phyloP scores from a whole-genome alignment of 2,888 invertebrate genomes.

The Alcis repandata region DNA sequence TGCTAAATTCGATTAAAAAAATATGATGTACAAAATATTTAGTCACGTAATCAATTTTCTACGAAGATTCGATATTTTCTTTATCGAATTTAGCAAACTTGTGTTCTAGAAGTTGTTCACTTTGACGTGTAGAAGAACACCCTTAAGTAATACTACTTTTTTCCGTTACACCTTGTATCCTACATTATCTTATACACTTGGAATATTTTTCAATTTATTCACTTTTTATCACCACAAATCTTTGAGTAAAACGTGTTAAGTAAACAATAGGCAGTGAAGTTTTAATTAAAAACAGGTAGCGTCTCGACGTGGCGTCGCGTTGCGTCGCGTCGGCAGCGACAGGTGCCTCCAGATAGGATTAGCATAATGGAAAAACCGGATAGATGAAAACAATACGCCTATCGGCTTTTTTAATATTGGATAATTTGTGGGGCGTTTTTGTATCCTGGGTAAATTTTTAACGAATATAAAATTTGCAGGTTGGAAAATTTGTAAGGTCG shows the following conservation, averaged over 20 bases:
- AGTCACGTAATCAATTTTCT: too few relatives aligned
- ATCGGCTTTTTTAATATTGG: slow-evolving; percentile 38
- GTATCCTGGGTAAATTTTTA: slow-evolving; percentile 5
- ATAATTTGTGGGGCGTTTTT: slow-evolving; percentile 27
- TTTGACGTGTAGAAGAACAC: too few relatives aligned
- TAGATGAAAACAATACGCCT: slow-evolving; percentile 39
- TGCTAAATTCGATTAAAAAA: too few relatives aligned
- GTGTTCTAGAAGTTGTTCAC: too few relatives aligned
- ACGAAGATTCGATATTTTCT: too few relatives aligned
- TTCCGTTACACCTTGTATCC: too few relatives aligned
- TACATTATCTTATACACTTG: too few relatives aligned
- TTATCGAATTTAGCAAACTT: too few relatives aligned
- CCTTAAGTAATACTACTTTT: too few relatives aligned
- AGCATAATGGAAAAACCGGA: slow-evolving; percentile 43
- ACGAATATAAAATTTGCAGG: neutral
- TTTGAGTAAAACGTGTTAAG: slow-evolving; percentile 17
- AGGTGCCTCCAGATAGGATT: slow-evolving; percentile 45
- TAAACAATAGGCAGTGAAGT: slow-evolving; percentile 33
- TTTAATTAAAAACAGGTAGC: slow-evolving; percentile 39
- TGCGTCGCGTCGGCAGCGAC: slow-evolving; percentile 27
- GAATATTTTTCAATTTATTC: neutral
- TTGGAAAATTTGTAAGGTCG: neutral
- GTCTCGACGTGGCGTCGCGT: slow-evolving; percentile 10
- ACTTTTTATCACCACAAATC: slow-evolving; percentile 8
- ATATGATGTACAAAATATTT: too few relatives aligned